Percentiles rank a stretch among this genome's conserved stretches.
phyloP scores from a whole-genome alignment of 2,888 invertebrate species.

The Didymodactylos carnosus region DNA sequence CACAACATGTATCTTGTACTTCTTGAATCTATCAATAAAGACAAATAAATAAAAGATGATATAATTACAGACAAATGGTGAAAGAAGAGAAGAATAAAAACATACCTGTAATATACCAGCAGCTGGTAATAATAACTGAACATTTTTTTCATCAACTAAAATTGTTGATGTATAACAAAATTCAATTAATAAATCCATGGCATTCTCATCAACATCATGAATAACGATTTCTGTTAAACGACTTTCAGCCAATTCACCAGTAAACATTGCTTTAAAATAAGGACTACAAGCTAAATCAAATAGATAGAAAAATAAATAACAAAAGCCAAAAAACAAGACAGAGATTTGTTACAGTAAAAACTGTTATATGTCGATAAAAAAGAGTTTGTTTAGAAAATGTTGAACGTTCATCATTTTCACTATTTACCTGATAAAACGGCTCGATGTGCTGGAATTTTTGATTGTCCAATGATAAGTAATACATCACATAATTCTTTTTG shows the following conservation, averaged over 20 bases:
- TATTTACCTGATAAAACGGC: constrained; percentile 50
- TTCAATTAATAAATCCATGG: constrained; percentile 64
- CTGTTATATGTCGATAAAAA: too few relatives aligned
- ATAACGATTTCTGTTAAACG: constrained; percentile 92
- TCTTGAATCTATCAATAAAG: constrained; percentile 46
- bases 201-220: constrained; percentile 82
- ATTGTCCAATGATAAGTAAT: constrained; percentile 73
- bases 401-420: constrained; percentile 14
- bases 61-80: not conserved
- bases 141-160: constrained; percentile 87
- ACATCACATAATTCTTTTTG: constrained; percentile 71
- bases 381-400: too few relatives aligned
- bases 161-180: constrained; percentile 97
- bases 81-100: not conserved
- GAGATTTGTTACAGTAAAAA: too few relatives aligned
- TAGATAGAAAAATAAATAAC: not conserved
- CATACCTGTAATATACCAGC: constrained; percentile 63
- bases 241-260: constrained; percentile 74
- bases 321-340: too few relatives aligned
- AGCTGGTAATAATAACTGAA: constrained; percentile 85
- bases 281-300: constrained; percentile 37
- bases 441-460: constrained; percentile 81
- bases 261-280: constrained; percentile 89
- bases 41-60: not conserved
- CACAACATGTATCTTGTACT: constrained; percentile 93